Conservation (phyloP, 2,113 vertebrate genomes). For the Tragelaphus buxtoni region DNA sequence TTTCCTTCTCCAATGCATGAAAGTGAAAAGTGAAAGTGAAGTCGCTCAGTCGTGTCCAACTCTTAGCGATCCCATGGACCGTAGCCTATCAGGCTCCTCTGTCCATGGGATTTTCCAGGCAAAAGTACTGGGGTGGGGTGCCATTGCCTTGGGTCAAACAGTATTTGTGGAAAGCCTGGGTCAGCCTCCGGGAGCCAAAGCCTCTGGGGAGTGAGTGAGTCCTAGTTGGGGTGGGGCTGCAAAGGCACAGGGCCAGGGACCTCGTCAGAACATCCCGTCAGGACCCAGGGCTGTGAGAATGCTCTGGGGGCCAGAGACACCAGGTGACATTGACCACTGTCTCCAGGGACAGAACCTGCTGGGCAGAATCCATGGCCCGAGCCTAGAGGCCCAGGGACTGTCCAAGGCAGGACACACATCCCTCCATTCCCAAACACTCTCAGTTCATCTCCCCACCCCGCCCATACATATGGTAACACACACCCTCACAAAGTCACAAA, state of each 20-base stretch:
- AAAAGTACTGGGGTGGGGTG: no score
- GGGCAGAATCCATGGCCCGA: not conserved
- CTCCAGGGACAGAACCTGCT: not conserved
- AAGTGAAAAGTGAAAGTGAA: no score
- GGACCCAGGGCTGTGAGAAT: no score
- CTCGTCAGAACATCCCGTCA: rapidly evolving
- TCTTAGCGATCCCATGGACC: no score
- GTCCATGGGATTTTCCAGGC: no score
- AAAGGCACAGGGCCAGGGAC: not conserved
- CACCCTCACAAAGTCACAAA: not conserved
- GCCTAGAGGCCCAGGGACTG: not conserved
- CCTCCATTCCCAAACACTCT: not conserved
- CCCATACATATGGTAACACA: not conserved
- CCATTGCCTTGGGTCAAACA: not conserved
- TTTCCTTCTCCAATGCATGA: no score
- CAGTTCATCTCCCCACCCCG: rapidly evolving
- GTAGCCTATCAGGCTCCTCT: no score
- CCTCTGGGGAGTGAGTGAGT: not conserved
- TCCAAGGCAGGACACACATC: not conserved
- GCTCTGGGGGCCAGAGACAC: not conserved
- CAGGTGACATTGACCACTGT: no score
- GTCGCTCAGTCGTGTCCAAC: no score
- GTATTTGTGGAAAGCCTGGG: not conserved
- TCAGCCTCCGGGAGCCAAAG: rapidly evolving
- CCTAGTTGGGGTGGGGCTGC: not conserved